phyloP scores from a whole-genome alignment of 2,888 invertebrate species.

The Erynnis tages region DNA sequence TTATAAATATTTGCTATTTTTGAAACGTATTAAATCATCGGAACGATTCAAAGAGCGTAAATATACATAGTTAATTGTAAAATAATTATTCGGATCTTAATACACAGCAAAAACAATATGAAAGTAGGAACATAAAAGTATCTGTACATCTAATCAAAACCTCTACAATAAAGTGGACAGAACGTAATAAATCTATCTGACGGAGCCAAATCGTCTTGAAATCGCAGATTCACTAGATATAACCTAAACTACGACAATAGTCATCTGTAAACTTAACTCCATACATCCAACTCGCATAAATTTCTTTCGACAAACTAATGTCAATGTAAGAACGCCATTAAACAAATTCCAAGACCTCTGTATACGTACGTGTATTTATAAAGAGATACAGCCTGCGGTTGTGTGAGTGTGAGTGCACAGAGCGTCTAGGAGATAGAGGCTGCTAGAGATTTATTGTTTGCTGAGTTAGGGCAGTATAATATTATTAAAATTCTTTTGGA shows the following conservation, averaged over 20 bases:
- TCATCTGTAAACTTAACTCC: constrained; percentile 73
- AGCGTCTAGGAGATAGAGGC: constrained; percentile 28
- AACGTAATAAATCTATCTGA: constrained; percentile 14
- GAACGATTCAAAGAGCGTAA: too few relatives aligned
- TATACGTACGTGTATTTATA: constrained; percentile 39
- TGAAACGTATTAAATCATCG: too few relatives aligned
- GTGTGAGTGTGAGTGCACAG: constrained; percentile 39
- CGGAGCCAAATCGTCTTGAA: constrained; percentile 11
- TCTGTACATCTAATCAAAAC: too few relatives aligned
- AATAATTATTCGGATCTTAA: too few relatives aligned
- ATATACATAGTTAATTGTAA: too few relatives aligned
- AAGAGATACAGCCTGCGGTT: too few relatives aligned
- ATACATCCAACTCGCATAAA: constrained; percentile 78
- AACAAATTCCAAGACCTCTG: constrained; percentile 73
- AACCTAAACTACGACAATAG: constrained; percentile 42
- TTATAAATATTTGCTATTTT: too few relatives aligned
- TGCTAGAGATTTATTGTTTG: neutral
- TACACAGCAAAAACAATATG: too few relatives aligned
- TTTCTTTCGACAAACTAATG: constrained; percentile 80
- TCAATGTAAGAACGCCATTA: constrained; percentile 80
- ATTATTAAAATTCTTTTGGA: too few relatives aligned
- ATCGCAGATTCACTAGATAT: constrained; percentile 17
- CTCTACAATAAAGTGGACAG: too few relatives aligned
- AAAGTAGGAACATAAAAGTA: too few relatives aligned
- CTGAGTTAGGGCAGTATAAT: neutral